Evolutionary conservation across 2,113 vertebrate species (phyloP).

Genomic region (Sakesphorus luctuosus): DNA sequence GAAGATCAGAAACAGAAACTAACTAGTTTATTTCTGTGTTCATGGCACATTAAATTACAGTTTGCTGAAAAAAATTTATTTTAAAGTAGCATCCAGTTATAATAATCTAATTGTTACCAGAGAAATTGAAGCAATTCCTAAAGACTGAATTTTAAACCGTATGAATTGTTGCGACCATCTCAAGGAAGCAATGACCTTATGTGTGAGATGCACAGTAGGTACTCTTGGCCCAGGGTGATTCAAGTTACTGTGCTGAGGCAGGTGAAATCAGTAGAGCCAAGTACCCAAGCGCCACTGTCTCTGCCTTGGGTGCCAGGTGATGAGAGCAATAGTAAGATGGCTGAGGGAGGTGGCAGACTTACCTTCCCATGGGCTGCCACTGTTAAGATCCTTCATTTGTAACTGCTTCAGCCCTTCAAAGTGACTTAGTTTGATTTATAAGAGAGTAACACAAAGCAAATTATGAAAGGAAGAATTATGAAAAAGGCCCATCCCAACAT

Average conservation of each 20-base stretch:
- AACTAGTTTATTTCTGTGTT: background rate
- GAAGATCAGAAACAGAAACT: background rate
- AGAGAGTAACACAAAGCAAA: background rate
- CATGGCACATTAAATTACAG: background rate
- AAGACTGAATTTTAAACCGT: background rate
- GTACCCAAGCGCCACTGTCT: background rate
- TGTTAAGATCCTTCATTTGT: background rate
- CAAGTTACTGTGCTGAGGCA: background rate
- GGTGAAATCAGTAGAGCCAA: background rate
- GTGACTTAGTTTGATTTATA: background rate
- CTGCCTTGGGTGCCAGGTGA: background rate
- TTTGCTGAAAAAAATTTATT: background rate
- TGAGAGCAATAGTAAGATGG: background rate
- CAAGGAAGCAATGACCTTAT: background rate
- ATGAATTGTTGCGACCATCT: background rate
- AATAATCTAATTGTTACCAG: background rate
- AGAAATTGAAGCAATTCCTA: background rate
- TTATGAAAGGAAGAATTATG: background rate
- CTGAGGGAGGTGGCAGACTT: background rate
- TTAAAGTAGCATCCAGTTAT: background rate
- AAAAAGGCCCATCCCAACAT: background rate
- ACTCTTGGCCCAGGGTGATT: background rate
- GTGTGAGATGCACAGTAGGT: background rate
- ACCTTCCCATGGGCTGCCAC: background rate
- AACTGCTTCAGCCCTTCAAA: background rate